phyloP scores from a whole-genome alignment of 2,888 invertebrate genomes.

The Cantharis flavilabris region DNA sequence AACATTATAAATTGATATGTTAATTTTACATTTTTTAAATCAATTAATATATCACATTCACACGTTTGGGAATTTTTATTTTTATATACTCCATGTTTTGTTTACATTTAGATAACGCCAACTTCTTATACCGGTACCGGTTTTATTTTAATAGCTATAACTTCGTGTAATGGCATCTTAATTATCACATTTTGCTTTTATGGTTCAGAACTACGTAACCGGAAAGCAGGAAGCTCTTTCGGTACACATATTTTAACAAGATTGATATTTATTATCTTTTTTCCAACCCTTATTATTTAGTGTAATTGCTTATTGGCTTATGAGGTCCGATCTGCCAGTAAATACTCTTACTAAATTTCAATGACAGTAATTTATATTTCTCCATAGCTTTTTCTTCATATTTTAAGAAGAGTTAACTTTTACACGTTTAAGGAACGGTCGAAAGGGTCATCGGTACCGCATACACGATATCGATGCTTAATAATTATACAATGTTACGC shows the following conservation, averaged over 20 bases:
- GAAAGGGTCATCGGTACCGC: too few species aligned
- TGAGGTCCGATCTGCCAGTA: background rate
- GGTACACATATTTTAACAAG: constrained; percentile 8
- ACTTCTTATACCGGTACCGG: constrained; percentile 13
- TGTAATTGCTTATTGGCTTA: constrained; percentile 21
- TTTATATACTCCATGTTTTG: background rate
- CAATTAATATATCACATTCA: background rate
- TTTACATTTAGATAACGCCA: background rate
- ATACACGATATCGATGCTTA: too few species aligned
- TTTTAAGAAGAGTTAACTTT: too few species aligned
- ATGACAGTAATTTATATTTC: background rate
- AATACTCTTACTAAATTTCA: background rate
- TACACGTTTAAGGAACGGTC: too few species aligned
- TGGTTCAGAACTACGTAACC: constrained; percentile 18
- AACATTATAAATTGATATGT: background rate
- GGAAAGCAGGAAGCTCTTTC: constrained; percentile 11
- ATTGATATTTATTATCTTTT: constrained; percentile 22
- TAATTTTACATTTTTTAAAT: background rate
- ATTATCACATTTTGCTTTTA: constrained; percentile 39
- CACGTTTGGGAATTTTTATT: background rate
- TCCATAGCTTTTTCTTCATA: background rate
- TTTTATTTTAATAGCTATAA: constrained; percentile 29
- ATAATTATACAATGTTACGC: too few species aligned
- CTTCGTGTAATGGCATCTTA: constrained; percentile 33
- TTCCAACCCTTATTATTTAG: background rate